A percentile compares a stretch with the other conserved stretches of the same genome.
Evolutionary conservation across 2,888 invertebrate species (phyloP).

Genomic region (Drosophila ezoana): DNA sequence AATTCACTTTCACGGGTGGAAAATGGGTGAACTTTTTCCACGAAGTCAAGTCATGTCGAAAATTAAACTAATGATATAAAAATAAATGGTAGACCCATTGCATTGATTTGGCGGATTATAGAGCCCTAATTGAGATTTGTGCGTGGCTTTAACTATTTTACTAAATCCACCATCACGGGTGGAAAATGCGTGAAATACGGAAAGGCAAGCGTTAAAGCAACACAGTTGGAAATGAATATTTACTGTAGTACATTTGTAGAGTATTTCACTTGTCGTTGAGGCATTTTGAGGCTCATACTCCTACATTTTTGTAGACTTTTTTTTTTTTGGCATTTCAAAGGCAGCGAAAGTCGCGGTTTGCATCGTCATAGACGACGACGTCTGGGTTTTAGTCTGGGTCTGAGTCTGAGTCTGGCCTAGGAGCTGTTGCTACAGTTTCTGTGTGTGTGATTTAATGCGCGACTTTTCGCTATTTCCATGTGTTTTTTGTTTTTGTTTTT

Average conservation of each 20-base stretch:
- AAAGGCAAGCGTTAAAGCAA: neutral
- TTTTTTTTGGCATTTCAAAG: constrained; percentile 46
- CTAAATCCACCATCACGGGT: neutral
- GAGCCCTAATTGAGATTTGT: too few relatives aligned
- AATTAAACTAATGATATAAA: too few relatives aligned
- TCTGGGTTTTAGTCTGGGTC: constrained; percentile 36
- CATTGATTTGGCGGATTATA: too few relatives aligned
- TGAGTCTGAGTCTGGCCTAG: constrained; percentile 7
- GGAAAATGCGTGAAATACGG: neutral
- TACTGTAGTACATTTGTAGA: constrained; percentile 1
- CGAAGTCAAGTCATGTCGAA: too few relatives aligned
- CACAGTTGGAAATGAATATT: neutral
- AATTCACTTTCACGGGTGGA: neutral
- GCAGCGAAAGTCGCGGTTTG: constrained; percentile 65
- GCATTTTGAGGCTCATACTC: constrained; percentile 12
- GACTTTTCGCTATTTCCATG: constrained; percentile 52
- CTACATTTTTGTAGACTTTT: constrained; percentile 20
- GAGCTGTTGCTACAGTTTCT: constrained; percentile 68
- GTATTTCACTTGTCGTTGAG: constrained; percentile 13
- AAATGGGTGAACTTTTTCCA: too few relatives aligned
- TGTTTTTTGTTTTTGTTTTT: constrained; percentile 9
- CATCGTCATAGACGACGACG: too few relatives aligned
- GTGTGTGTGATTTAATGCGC: constrained; percentile 78
- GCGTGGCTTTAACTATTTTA: neutral
- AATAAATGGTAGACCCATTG: too few relatives aligned